Percentiles rank a stretch among this genome's conserved stretches.
phyloP scores from a whole-genome alignment of 1,140 invertebrate species.

The Orius insidiosus region DNA sequence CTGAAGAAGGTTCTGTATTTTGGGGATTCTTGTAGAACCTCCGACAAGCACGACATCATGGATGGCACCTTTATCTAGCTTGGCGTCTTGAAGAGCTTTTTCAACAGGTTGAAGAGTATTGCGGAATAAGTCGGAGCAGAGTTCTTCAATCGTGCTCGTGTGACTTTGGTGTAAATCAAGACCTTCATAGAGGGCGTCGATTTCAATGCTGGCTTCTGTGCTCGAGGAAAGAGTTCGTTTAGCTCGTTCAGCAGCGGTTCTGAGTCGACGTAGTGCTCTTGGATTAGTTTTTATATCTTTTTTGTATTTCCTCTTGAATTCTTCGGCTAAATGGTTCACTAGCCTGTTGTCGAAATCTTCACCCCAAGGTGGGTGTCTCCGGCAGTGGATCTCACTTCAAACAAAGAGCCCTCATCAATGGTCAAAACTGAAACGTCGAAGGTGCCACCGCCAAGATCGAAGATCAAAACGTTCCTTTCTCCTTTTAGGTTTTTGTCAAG shows the following conservation, averaged over 20 bases:
- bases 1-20: conserved; percentile 31
- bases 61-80: conserved; percentile 42
- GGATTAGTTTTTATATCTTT: conserved; percentile 31
- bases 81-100: conserved; percentile 48
- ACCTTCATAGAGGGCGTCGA: conserved; percentile 36
- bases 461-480: conserved; percentile 53
- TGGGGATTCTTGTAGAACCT: conserved; percentile 43
- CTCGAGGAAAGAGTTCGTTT: conserved; percentile 38
- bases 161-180: conserved; percentile 41
- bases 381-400: conserved; percentile 63
- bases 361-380: conserved; percentile 58
- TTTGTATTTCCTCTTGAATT: conserved; percentile 34
- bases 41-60: conserved; percentile 52
- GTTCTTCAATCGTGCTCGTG: conserved; percentile 43
- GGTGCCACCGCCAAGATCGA: conserved; percentile 56
- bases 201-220: conserved; percentile 36
- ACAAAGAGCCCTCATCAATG: conserved; percentile 68
- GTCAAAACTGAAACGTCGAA: conserved; percentile 78
- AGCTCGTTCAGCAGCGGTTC: conserved; percentile 42
- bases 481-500: conserved; percentile 58
- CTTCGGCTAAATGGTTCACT: conserved; percentile 48
- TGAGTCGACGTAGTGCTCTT: conserved; percentile 37
- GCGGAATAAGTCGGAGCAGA: conserved; percentile 40
- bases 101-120: conserved; percentile 41
- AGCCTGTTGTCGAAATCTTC: conserved; percentile 69